These are phyloP conservation scores for Silurus glanis DNA, from an alignment of 2,113 vertebrate genomes.

Conservation along the genomic window DNA sequence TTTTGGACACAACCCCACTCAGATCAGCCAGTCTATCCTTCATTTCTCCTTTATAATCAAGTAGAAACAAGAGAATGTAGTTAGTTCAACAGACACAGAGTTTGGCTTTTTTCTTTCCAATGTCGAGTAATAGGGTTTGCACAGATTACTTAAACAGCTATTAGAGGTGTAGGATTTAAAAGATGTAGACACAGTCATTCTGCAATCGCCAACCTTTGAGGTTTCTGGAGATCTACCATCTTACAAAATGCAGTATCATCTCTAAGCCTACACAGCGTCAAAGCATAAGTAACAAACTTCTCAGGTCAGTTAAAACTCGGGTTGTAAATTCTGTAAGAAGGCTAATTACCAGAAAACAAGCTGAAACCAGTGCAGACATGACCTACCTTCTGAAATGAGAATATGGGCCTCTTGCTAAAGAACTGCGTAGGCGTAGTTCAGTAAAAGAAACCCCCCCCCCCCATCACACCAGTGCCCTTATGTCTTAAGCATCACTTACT, in stretches of 20 bases:
- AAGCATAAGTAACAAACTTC: too few species aligned
- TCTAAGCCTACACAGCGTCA: neutral
- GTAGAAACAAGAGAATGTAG: constrained; percentile 22
- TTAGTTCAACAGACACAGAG: neutral
- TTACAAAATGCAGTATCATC: neutral
- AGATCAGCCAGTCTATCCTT: constrained; percentile 85
- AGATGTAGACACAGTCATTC: neutral
- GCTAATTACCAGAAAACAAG: neutral
- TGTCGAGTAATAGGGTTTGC: neutral
- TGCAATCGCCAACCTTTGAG: neutral
- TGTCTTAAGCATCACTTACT: constrained; percentile 11
- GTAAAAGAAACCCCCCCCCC: neutral
- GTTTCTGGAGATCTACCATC: neutral
- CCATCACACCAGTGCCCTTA: neutral
- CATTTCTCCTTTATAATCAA: constrained; percentile 78
- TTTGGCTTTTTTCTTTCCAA: neutral
- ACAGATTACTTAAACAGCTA: neutral
- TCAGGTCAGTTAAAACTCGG: neutral
- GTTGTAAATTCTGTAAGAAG: neutral
- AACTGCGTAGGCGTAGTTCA: constrained; percentile 6
- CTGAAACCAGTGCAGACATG: neutral
- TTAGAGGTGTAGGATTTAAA: neutral
- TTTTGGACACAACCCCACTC: constrained; percentile 63
- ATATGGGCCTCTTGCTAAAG: neutral
- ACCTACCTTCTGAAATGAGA: constrained; percentile 20